Percentiles rank a stretch among this genome's conserved stretches.
phyloP scores from a whole-genome alignment of 2,797 vertebrate genomes.

The Carcharodon carcharias region DNA sequence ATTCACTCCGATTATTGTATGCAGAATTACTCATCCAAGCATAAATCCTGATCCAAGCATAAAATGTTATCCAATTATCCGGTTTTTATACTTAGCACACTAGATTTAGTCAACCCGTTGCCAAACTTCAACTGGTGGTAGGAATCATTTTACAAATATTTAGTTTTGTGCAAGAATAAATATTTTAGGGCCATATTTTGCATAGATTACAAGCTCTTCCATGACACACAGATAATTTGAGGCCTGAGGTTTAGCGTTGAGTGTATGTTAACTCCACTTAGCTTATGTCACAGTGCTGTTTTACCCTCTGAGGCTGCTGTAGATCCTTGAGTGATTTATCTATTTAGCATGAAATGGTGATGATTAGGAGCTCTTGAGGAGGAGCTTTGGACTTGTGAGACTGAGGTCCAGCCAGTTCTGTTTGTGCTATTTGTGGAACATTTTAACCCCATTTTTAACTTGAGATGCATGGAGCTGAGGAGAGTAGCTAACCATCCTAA shows the following conservation, averaged over 20 bases:
- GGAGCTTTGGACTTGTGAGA: background rate
- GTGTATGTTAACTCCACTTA: background rate
- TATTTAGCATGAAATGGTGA: background rate
- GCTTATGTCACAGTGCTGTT: background rate
- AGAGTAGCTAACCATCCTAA: background rate
- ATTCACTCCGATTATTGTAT: slow-evolving; percentile 17
- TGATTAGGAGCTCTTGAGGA: background rate
- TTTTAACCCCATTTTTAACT: background rate
- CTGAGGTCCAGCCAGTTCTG: background rate
- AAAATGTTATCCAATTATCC: slow-evolving; percentile 37
- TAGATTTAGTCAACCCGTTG: slow-evolving; percentile 29
- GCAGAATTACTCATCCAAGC: slow-evolving; percentile 29
- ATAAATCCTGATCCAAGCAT: slow-evolving; percentile 35
- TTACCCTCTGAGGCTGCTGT: background rate
- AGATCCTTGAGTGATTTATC: background rate
- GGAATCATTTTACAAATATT: background rate
- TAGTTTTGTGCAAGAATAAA: background rate
- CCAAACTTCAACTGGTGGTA: slow-evolving; percentile 29
- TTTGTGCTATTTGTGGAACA: background rate
- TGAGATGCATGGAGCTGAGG: background rate
- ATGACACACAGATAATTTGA: too few species aligned
- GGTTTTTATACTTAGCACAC: slow-evolving; percentile 33
- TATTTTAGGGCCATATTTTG: background rate
- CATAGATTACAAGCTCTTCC: background rate
- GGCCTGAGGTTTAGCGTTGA: background rate